Conservation (phyloP, 2,888 invertebrate species). For the Drosophila anomalata region DNA sequence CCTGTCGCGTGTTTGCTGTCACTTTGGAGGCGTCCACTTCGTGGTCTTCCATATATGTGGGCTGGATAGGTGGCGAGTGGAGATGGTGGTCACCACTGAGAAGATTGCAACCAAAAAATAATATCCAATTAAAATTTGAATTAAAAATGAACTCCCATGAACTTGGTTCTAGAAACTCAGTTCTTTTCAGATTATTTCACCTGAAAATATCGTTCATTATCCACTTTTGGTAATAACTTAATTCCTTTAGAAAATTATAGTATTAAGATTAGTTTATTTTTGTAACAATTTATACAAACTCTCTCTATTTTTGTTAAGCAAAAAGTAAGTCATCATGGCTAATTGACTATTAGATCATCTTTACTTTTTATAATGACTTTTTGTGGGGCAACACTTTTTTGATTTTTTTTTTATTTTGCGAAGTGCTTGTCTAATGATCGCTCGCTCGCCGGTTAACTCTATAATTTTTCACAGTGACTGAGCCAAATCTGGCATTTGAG, state of each 20-base stretch:
- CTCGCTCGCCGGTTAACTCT: constrained; percentile 12
- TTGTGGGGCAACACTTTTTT: constrained; percentile 16
- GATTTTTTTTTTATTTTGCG: neutral
- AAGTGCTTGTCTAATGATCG: constrained; percentile 41
- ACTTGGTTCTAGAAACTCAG: neutral
- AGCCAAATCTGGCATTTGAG: constrained; percentile 28
- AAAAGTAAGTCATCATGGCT: constrained; percentile 3
- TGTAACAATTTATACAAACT: too few relatives aligned
- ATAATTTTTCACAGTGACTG: constrained; percentile 36
- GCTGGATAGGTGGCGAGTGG: constrained; percentile 12
- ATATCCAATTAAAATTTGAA: neutral
- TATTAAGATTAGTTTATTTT: neutral
- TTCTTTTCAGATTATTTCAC: constrained; percentile 17
- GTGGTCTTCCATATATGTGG: constrained; percentile 22
- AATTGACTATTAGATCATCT: constrained; percentile 30
- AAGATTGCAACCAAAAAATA: constrained; percentile 1
- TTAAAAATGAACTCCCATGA: constrained; percentile 1
- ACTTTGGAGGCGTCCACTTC: constrained; percentile 26
- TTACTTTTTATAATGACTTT: constrained; percentile 19
- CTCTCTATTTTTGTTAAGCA: neutral
- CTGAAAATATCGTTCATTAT: constrained; percentile 11
- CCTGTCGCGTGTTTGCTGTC: constrained; percentile 61
- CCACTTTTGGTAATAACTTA: constrained; percentile 18
- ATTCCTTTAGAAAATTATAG: constrained; percentile 12
- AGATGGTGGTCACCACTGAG: constrained; percentile 10